Percentiles rank a stretch among this genome's conserved stretches.
phyloP scores from a whole-genome alignment of 2,888 invertebrate genomes.

The Adelphocoris suturalis region DNA sequence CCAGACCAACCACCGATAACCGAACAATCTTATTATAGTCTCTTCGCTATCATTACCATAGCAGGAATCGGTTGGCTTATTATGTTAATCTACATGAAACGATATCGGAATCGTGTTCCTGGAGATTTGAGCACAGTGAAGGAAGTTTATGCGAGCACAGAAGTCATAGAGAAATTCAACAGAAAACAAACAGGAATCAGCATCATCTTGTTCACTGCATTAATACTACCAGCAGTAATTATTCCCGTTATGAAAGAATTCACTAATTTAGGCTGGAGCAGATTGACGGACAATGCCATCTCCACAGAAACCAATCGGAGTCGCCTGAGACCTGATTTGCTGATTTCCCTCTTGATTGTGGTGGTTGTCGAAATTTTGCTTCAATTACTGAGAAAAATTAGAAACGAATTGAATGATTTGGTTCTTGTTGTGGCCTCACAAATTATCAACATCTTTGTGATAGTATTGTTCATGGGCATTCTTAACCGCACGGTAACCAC shows the following conservation, averaged over 20 bases:
- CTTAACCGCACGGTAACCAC: no score
- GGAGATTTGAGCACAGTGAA: neutral
- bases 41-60: neutral
- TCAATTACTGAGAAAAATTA: neutral
- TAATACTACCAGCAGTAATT: neutral
- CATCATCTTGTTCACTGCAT: neutral
- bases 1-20: neutral
- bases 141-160: neutral
- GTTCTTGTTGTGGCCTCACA: neutral
- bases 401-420: neutral
- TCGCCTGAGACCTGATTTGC: no score
- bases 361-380: neutral
- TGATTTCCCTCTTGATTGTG: neutral
- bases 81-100: neutral
- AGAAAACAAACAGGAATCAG: neutral
- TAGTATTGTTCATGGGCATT: no score
- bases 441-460: no score
- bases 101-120: no score
- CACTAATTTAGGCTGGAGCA: neutral
- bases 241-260: neutral
- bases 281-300: neutral
- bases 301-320: neutral
- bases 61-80: neutral
- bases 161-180: neutral
- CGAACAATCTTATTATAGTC: neutral